Evolutionary conservation across 1,140 invertebrate genomes (phyloP).

Genomic region (Aplysia californica): DNA sequence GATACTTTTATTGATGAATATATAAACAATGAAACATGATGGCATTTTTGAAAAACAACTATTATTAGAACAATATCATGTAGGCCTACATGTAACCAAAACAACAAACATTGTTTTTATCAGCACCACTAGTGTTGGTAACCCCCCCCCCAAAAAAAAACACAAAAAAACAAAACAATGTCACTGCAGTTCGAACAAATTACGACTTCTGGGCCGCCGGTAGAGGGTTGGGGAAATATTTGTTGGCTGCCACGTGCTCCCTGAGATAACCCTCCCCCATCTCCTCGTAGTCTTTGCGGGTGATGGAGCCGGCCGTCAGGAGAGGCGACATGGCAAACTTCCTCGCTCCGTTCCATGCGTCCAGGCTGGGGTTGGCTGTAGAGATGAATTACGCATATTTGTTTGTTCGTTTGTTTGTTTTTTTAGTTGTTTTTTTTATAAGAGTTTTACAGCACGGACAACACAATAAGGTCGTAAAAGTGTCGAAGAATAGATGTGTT

Average conservation of each 20-base stretch:
- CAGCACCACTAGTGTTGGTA: neutral
- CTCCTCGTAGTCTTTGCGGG: constrained; percentile 83
- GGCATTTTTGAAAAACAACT: too few species aligned
- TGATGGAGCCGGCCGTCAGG: constrained; percentile 73
- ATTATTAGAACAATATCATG: neutral
- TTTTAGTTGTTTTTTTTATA: neutral
- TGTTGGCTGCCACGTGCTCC: constrained; percentile 73
- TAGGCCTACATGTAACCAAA: neutral
- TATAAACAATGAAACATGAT: too few species aligned
- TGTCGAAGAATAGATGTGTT: neutral
- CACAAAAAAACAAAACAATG: neutral
- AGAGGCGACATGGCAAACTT: constrained; percentile 74
- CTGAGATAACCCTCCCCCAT: constrained; percentile 88
- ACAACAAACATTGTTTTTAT: neutral
- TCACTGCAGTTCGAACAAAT: too few species aligned
- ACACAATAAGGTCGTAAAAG: too few species aligned
- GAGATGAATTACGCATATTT: neutral
- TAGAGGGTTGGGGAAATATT: constrained; percentile 46
- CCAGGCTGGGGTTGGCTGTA: constrained; percentile 74
- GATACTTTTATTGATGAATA: too few species aligned
- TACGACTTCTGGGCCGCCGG: constrained; percentile 20
- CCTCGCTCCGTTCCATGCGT: constrained; percentile 86
- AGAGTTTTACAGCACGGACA: too few species aligned
- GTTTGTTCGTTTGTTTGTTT: neutral
- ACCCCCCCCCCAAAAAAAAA: too few species aligned